Evolutionary conservation across 2,888 invertebrate genomes (phyloP), one percentile per base, ranked within the genome.

Genomic region (Apeira syringaria): DNA sequence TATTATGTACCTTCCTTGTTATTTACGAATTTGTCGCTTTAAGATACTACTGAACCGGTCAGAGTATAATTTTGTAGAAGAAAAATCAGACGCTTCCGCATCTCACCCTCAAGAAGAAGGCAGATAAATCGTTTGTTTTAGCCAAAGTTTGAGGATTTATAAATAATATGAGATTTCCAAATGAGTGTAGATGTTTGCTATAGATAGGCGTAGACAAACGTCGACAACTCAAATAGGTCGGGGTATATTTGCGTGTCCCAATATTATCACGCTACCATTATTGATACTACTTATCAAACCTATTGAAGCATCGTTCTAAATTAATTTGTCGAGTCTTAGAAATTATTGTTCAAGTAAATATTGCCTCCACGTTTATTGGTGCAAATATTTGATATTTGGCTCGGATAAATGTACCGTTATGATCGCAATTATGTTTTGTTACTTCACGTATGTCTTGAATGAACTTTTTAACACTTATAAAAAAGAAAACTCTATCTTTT

Each of bases 261-360:
- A 36, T 36, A 38, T 44, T 34, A 38, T 26, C 38, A 29, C 20
- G 26, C 13, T n/a, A 7, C 13, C 8, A 20, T 26, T 74, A 74
- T 74, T 74, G 71, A 58, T 64, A 68, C 62, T 69, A 64, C 74
- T 75, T 78, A 79, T 74, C 68, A 72, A 56, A 61, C 53, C 68
- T 72, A 76, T 80, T 39, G 44, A 27, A 44, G 34, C 33, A 24
- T 29, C 66, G 70, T 68, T 74, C 70, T 77, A 76, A 82, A 85
- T 84, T 79, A 85, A 83, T 85, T 83, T 83, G 74, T 73, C 54
- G 61, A 80, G 77, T 64, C 78, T 86, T 79, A 82, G 72, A 76
- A 73, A 78, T 80, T 83, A 81, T 85, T 84, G 73, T 79, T 68
- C 64, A 52, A 61, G 78, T 66, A 76, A 82, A 86, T 76, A 83